Conservation (phyloP, 2,113 vertebrate genomes). For the Pholis gunnellus region DNA sequence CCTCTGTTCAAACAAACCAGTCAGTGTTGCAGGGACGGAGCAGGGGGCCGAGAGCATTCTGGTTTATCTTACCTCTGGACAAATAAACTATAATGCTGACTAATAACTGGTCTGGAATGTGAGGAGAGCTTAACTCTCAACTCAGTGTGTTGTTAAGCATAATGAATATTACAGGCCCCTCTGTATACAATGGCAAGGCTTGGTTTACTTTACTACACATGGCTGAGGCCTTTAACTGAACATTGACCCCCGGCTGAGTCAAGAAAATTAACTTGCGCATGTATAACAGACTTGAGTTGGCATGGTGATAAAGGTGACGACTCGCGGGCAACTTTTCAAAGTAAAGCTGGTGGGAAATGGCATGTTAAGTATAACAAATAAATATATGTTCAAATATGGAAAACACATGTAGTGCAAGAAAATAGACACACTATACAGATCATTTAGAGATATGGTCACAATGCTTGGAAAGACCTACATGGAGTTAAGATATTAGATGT, state of each 20-base stretch:
- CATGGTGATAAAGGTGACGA: conserved; percentile 30
- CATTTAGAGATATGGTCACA: background rate
- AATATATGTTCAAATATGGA: background rate
- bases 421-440: background rate
- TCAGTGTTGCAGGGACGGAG: conserved; percentile 80
- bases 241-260: conserved; percentile 64
- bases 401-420: background rate
- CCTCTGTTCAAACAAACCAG: conserved; percentile 92
- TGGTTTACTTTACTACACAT: conserved; percentile 80
- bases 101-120: conserved; percentile 93
- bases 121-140: conserved; percentile 80
- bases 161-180: conserved; percentile 81
- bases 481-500: background rate
- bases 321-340: conserved; percentile 40
- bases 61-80: conserved; percentile 93
- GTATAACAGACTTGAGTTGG: conserved; percentile 59
- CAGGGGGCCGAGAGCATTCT: conserved; percentile 82
- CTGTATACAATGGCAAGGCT: conserved; percentile 71
- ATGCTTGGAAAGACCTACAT: background rate
- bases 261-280: conserved; percentile 56
- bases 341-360: conserved; percentile 17
- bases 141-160: conserved; percentile 81
- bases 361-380: conserved; percentile 4
- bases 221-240: conserved; percentile 71
- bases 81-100: conserved; percentile 96